Base-by-base conservation (phyloP, 1,140 invertebrate species). In the Brachionus manjavacas region DNA sequence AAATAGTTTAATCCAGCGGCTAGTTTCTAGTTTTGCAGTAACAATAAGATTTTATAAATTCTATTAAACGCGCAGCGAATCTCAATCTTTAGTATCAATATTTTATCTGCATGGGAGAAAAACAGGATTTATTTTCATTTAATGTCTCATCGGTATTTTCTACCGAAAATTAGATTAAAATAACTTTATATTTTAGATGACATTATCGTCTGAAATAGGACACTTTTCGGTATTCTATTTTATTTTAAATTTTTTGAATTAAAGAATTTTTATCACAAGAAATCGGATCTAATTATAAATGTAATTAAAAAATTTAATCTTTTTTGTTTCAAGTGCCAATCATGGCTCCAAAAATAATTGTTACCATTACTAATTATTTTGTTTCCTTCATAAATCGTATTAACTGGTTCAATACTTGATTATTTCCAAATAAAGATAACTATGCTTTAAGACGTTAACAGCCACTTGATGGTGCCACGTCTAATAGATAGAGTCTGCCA, bases 71-170 rank as follows among this genome's bases (percentile, higher is more conserved):
- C 66, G 28, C 66, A 39, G 66, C 25, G 66, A 12, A 74, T 41
- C 72, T 49, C 72, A 76, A 76, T 76, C 72, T 76, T 49, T 76
- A 76, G 46, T 76, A 76, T 76, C 72, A 76, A 76, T 76, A 76
- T 49, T 76, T 76, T 76, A 76, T 76, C 72, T 76, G 31, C 20
- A 49, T 49, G 72, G 23, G 43, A 76, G 72, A 76, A 76, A 46
- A 46, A 49, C 11, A 23, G 43, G 20, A 46, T 28, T 76, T 76
- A 41, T 25, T 25, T 16, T 74, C 39, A 28, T 76, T 23, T 28
- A 76, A 76, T 76, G 41, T 12, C 20, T 49, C 20, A 49, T 49
- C n/a, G 46, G 35, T 7, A 70, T 70, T 3, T 70, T 70, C 31
- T 31, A 35, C 25, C 35, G 16, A 70, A 39, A 35, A 70, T 35